Evolutionary conservation across 2,113 vertebrate genomes (phyloP), one percentile per base, ranked within the genome.

Genomic region (Stigmatopora argus): DNA sequence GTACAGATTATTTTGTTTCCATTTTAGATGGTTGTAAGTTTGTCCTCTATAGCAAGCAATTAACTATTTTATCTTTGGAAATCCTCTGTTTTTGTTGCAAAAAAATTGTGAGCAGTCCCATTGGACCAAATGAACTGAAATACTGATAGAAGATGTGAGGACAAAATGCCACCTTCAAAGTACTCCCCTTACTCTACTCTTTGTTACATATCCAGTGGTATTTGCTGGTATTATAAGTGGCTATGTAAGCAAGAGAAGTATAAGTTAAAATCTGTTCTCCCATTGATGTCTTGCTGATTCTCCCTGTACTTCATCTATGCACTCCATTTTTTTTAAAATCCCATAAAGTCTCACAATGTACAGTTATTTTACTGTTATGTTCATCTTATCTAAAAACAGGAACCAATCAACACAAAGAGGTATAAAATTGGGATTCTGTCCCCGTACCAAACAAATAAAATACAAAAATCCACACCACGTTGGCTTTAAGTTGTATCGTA

Each of bases 271-370:
- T 55, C 23, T 55, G 23, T 7, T 6, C 21, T 13, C 23, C 26
- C 15, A 9, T 31, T 55, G 21, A 26, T 12, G 3, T 21, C 18
- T 65, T 51, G 23, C 51, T 31, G 45, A 67, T 57, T 18, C 18
- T 13, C 7, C 45, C 44, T 59, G 44, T 56, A 65, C 47, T 51
- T 38, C 18, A 18, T 80, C 80, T 74, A 72, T 83, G 80, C 87
- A 86, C 86, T 79, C 79, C 87, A 83, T 48, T 74, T 41, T 41
- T 41, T 41, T 41, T 41, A 1, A 7, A 41, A 71, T 75, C 47
- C 45, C 66, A 83, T 86, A 82, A 76, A 77, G 70, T 74, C 79
- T 82, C 82, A 86, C 83, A 78, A 85, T 86, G 80, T 87, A 87
- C 83, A 86, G 73, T 70, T 82, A 71, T 72, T 77, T 41, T 41